Evolutionary conservation across 2,888 invertebrate species (phyloP).

Genomic region (Perizoma flavofasciatum): DNA sequence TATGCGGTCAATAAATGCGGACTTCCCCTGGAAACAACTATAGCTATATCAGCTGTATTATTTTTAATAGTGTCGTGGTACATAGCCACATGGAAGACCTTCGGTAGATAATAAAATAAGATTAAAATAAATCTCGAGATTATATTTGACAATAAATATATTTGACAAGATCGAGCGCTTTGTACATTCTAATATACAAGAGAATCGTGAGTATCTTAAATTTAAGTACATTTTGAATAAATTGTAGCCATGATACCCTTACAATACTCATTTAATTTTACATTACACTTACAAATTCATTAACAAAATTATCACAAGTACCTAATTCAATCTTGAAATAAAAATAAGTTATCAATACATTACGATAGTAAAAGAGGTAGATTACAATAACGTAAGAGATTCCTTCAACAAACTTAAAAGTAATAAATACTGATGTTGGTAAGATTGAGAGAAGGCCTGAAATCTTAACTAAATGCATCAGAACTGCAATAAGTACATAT

Average conservation of each 20-base stretch:
- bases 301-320: constrained; percentile 70
- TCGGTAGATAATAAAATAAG: constrained; percentile 47
- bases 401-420: constrained; percentile 66
- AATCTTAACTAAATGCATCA: constrained; percentile 11
- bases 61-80: constrained; percentile 46
- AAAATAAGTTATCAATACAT: constrained; percentile 71
- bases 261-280: constrained; percentile 34
- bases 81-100: constrained; percentile 39
- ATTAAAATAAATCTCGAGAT: constrained; percentile 61
- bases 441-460: constrained; percentile 50
- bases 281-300: constrained; percentile 45
- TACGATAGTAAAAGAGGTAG: constrained; percentile 80
- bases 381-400: constrained; percentile 74
- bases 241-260: constrained; percentile 24
- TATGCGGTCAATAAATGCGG: constrained; percentile 67
- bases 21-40: constrained; percentile 64
- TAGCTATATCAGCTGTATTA: constrained; percentile 55
- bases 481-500: constrained; percentile 1
- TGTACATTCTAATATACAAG: constrained; percentile 66
- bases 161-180: constrained; percentile 82
- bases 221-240: constrained; percentile 32
- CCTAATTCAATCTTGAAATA: constrained; percentile 59
- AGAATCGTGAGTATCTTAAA: constrained; percentile 17
- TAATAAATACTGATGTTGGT: constrained; percentile 79
- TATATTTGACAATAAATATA: constrained; percentile 82